phyloP scores from a whole-genome alignment of 2,113 vertebrate species.

The Illadopsis cleaveri region DNA sequence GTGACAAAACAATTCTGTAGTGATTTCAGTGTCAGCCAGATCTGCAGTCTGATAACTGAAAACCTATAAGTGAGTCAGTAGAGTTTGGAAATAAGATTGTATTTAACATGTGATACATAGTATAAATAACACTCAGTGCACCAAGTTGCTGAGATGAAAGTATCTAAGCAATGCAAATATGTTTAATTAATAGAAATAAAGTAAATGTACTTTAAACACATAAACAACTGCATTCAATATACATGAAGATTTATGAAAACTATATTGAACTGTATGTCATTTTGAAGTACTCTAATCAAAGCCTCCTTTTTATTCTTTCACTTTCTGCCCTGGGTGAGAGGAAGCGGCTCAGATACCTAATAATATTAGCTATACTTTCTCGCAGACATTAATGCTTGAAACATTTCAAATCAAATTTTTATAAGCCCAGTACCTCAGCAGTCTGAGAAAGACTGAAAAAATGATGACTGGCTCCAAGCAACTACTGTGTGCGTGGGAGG shows the following conservation, averaged over 20 bases:
- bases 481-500: fast-evolving
- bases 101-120: neutral
- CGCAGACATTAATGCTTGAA: neutral
- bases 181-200: neutral
- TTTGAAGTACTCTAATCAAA: neutral
- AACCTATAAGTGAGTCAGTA: neutral
- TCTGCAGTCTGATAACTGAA: neutral
- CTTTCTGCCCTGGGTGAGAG: neutral
- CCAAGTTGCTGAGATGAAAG: neutral
- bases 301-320: neutral
- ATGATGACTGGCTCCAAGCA: neutral
- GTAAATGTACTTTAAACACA: neutral
- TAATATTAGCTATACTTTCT: neutral
- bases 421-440: neutral
- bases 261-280: neutral
- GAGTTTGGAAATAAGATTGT: neutral
- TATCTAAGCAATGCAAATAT: neutral
- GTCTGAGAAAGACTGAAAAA: neutral
- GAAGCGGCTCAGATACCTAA: neutral
- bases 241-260: fast-evolving
- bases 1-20: neutral
- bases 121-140: neutral
- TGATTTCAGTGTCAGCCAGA: neutral
- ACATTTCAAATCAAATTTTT: neutral
- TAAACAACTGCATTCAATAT: neutral